Evolutionary conservation across 2,113 vertebrate species (phyloP).

Genomic region (Anguilla rostrata): DNA sequence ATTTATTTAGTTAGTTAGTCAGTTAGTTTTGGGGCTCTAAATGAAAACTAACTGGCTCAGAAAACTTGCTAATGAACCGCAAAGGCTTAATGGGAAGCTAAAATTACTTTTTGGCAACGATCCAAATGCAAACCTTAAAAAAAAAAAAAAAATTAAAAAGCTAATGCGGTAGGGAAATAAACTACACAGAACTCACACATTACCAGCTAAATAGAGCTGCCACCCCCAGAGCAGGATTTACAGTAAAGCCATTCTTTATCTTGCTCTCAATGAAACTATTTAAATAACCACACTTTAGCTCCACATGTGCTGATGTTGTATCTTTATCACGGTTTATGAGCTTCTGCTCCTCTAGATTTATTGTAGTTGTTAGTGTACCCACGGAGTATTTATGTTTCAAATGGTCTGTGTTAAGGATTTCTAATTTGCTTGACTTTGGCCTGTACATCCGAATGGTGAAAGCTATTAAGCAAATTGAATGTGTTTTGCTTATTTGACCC

Average conservation of each 20-base stretch:
- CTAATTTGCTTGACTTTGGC: slow-evolving; percentile 17
- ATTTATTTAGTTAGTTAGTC: no score
- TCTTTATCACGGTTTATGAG: slow-evolving; percentile 5
- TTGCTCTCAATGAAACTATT: slow-evolving; percentile 20
- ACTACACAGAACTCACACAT: neutral
- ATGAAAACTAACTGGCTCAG: slow-evolving; percentile 16
- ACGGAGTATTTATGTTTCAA: slow-evolving; percentile 13
- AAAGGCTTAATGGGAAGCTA: slow-evolving; percentile 13
- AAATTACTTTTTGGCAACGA: neutral
- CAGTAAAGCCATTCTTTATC: neutral
- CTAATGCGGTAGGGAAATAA: neutral
- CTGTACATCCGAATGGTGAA: neutral
- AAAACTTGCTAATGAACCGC: slow-evolving; percentile 11
- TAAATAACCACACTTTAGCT: slow-evolving; percentile 23
- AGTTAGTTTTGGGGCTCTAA: neutral
- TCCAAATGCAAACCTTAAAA: slow-evolving; percentile 11
- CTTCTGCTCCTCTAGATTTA: slow-evolving; percentile 17
- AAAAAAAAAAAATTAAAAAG: neutral
- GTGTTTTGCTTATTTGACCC: slow-evolving; percentile 23
- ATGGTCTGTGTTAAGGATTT: slow-evolving; percentile 22
- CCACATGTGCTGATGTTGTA: slow-evolving; percentile 13
- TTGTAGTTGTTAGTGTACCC: neutral
- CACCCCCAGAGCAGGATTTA: slow-evolving; percentile 13
- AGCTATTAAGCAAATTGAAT: slow-evolving; percentile 27
- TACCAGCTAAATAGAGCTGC: neutral